Percentiles rank a stretch among this genome's conserved stretches.
Conservation (phyloP, 2,113 vertebrate genomes). For the Procapra przewalskii region DNA sequence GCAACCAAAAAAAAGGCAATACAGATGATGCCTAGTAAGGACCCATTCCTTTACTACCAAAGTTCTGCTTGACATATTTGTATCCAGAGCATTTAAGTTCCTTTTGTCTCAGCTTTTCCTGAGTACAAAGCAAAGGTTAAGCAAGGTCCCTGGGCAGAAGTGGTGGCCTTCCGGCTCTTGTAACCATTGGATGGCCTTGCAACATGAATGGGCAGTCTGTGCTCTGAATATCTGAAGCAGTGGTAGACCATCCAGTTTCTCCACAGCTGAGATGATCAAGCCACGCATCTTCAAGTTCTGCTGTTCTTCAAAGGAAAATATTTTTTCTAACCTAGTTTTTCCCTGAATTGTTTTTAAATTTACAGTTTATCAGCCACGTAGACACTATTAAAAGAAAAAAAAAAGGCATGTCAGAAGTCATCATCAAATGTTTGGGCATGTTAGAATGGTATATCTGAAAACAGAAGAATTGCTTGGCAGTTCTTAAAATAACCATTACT, state of each 20-base stretch:
- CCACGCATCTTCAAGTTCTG: not conserved
- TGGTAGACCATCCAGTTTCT: not conserved
- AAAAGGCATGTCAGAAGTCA: not conserved
- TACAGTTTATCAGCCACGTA: not conserved
- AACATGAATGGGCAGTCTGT: not conserved
- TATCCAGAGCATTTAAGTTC: not conserved
- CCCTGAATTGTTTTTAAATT: not conserved
- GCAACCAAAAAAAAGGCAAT: not conserved
- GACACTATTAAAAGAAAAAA: not conserved
- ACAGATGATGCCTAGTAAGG: not conserved
- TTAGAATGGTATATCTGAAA: constrained; percentile 18
- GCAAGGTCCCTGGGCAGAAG: not conserved
- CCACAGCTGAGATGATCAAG: not conserved
- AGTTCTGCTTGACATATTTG: not conserved
- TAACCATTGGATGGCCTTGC: not conserved
- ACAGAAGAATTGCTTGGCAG: constrained; percentile 16
- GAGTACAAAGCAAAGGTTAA: not conserved
- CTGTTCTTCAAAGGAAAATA: not conserved
- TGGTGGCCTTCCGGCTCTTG: not conserved
- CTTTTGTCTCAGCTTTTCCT: not conserved
- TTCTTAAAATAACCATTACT: constrained; percentile 17
- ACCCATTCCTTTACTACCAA: not conserved
- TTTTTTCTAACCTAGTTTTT: not conserved
- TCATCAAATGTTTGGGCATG: constrained; percentile 19
- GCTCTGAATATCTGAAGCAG: not conserved